phyloP scores from a whole-genome alignment of 2,113 vertebrate genomes.

The Hemibates koningsi region DNA sequence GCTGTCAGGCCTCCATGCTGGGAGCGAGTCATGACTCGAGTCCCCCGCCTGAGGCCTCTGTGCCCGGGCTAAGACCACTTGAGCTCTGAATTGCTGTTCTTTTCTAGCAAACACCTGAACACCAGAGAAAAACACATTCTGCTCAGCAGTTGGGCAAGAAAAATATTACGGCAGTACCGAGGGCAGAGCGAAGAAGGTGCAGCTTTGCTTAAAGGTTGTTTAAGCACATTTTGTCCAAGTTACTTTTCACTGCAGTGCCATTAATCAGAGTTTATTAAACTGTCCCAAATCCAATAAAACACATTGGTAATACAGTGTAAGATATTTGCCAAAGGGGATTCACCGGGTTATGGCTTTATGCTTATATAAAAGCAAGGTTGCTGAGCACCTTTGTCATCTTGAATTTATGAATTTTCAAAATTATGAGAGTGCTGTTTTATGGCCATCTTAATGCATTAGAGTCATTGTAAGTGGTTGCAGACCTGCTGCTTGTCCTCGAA shows the following conservation, averaged over 20 bases:
- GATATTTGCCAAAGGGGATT: too few species aligned
- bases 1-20: slow-evolving; percentile 30
- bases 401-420: neutral
- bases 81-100: slow-evolving; percentile 6
- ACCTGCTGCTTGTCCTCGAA: neutral
- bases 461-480: neutral
- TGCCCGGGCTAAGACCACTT: slow-evolving; percentile 11
- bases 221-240: neutral
- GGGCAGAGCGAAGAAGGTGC: neutral
- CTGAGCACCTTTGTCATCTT: neutral
- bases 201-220: neutral
- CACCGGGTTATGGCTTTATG: neutral
- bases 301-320: neutral
- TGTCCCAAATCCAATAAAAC: neutral
- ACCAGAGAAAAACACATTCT: neutral
- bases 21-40: slow-evolving; percentile 13
- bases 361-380: neutral
- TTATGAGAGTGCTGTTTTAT: neutral
- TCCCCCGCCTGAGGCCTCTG: slow-evolving; percentile 11
- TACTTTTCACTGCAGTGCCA: neutral
- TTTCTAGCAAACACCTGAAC: neutral
- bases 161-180: neutral
- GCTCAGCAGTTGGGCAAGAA: neutral
- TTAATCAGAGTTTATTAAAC: neutral
- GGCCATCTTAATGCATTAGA: neutral